phyloP scores from a whole-genome alignment of 2,113 vertebrate species.

The Procapra przewalskii region DNA sequence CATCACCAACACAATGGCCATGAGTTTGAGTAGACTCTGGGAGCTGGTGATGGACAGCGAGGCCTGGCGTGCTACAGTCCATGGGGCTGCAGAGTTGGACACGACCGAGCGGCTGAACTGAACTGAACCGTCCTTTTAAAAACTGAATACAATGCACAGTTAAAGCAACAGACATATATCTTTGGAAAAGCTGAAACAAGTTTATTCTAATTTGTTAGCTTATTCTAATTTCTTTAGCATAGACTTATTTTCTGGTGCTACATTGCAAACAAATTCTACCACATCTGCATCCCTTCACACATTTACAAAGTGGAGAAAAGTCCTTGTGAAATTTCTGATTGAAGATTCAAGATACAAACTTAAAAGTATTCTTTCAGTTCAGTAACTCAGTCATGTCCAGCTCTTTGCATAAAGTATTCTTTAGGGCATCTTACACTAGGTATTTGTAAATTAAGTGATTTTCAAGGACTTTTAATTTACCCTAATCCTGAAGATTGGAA shows the following conservation, averaged over 20 bases:
- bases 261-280: background rate
- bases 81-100: background rate
- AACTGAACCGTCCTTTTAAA: background rate
- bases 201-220: background rate
- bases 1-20: fast-evolving
- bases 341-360: background rate
- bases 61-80: background rate
- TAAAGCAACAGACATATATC: background rate
- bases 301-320: background rate
- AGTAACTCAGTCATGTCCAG: background rate
- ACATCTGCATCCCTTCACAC: background rate
- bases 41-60: background rate
- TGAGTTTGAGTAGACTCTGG: background rate
- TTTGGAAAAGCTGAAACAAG: background rate
- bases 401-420: background rate
- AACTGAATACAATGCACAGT: background rate
- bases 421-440: background rate
- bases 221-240: background rate
- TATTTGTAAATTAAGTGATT: background rate
- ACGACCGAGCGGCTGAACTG: fast-evolving
- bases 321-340: background rate
- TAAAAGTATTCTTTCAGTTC: background rate
- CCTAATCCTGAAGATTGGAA: background rate
- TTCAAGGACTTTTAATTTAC: background rate
- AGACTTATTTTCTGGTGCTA: background rate